A percentile compares a stretch with the other conserved stretches of the same genome.
These are phyloP conservation scores for Mythimna ferrago DNA, from an alignment of 2,888 invertebrate species.

Conservation along the genomic window DNA sequence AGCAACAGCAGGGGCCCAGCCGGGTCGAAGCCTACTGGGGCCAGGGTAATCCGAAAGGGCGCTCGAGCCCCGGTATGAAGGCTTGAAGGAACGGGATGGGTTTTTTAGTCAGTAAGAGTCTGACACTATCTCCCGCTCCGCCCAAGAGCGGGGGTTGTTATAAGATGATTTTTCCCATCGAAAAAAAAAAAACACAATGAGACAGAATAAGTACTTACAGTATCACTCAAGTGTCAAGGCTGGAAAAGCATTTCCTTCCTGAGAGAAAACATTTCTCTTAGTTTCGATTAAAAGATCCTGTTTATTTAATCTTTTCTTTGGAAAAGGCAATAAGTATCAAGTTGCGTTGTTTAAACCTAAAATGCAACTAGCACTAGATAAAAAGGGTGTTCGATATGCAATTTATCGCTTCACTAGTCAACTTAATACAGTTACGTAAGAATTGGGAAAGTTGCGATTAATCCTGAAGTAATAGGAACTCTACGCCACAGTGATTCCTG, in stretches of 20 bases:
- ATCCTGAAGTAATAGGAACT: constrained; percentile 13
- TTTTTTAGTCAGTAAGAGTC: no score
- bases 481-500: background rate
- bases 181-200: no score
- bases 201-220: constrained; percentile 11
- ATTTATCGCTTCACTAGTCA: constrained; percentile 10
- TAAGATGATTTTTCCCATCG: no score
- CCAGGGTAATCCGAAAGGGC: no score
- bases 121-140: no score
- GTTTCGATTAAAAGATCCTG: background rate
- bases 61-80: no score
- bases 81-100: no score
- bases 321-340: background rate
- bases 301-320: constrained; percentile 11
- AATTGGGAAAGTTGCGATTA: constrained; percentile 2
- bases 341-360: background rate
- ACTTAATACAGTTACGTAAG: constrained; percentile 8
- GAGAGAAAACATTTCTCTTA: background rate
- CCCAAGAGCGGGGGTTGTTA: no score
- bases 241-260: background rate
- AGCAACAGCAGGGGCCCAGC: no score
- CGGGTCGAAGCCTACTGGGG: no score
- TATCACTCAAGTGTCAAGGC: background rate
- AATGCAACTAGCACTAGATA: constrained; percentile 5
- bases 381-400: background rate